Evolutionary conservation across 2,113 vertebrate genomes (phyloP).

Genomic region (Atractosteus spatula): DNA sequence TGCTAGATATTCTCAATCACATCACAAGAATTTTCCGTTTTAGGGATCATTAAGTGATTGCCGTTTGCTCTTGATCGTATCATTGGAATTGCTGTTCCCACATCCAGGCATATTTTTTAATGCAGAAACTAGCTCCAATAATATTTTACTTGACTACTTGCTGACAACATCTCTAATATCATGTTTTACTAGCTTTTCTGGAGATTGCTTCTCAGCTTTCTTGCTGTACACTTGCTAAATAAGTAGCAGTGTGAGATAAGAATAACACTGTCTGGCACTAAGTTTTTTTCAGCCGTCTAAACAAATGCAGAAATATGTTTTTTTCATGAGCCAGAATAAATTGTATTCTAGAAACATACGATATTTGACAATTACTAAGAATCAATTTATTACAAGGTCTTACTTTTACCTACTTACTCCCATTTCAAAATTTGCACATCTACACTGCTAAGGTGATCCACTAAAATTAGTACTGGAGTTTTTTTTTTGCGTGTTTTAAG

Average conservation of each 20-base stretch:
- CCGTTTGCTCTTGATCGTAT: conserved; percentile 10
- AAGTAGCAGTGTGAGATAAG: neutral
- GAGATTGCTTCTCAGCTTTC: neutral
- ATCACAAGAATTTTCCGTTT: conserved; percentile 1
- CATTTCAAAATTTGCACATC: too few species aligned
- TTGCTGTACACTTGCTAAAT: neutral
- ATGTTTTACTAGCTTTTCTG: neutral
- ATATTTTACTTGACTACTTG: neutral
- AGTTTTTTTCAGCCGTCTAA: neutral
- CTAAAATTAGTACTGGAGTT: too few species aligned
- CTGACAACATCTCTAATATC: conserved; percentile 2
- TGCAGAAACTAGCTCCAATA: neutral
- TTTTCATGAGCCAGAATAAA: neutral
- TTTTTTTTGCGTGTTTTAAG: too few species aligned
- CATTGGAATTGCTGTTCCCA: conserved; percentile 10
- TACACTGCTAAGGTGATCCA: too few species aligned
- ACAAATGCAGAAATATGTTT: neutral
- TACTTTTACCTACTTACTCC: too few species aligned
- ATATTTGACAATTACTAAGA: too few species aligned
- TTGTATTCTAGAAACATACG: neutral
- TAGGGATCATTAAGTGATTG: neutral
- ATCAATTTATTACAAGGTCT: too few species aligned
- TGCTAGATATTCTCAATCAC: neutral
- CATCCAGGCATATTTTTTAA: neutral
- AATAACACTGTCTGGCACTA: neutral